Conservation (phyloP, 1,140 invertebrate species). For the silkworm (Bombyx mori) region ASM3026992v2 NC_085111.1:10805001-10805500, state of each 20-base stretch:
- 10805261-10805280: constrained; percentile 12
- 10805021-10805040: not conserved
- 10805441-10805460: no score
- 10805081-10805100: constrained; percentile 30
- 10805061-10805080: constrained; percentile 9
- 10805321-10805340: no score
- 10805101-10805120: constrained; percentile 21
- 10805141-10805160: constrained; percentile 31
- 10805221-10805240: constrained; percentile 31
- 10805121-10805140: constrained; percentile 20
- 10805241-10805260: constrained; percentile 22
- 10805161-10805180: constrained; percentile 57
- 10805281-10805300: not conserved
- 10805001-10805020: no score
- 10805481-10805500: no score
- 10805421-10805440: no score
- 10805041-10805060: constrained; percentile 1
- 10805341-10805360: no score
- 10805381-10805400: no score
- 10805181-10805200: constrained; percentile 33
- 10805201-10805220: constrained; percentile 23
- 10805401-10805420: no score
- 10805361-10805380: no score
- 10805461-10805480: no score
- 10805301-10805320: no score